Conservation (phyloP, 1,140 invertebrate species). For the Ridgeia piscesae region DNA sequence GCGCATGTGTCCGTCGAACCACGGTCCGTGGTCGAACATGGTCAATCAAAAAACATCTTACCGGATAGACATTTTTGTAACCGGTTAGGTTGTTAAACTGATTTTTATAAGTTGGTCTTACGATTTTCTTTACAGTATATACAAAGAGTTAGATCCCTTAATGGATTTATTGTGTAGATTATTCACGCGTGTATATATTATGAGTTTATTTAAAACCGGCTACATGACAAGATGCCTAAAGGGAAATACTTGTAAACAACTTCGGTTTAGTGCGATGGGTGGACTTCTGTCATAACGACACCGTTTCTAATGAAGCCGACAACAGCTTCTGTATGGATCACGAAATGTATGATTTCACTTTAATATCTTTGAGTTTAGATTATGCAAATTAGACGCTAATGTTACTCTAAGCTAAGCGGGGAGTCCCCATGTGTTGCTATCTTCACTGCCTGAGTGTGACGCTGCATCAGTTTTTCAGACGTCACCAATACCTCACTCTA, state of each 20-base stretch:
- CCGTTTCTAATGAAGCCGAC: not conserved
- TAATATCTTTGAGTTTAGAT: not conserved
- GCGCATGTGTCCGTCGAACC: too few species aligned
- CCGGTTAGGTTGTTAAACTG: not conserved
- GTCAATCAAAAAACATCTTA: not conserved
- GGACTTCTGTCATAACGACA: not conserved
- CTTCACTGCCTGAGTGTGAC: too few species aligned
- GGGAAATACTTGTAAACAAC: not conserved
- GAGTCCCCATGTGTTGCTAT: too few species aligned
- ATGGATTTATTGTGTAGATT: not conserved
- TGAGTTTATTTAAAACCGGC: not conserved
- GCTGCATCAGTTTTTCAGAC: too few species aligned
- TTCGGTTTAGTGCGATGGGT: not conserved
- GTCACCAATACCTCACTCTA: too few species aligned
- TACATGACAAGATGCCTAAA: not conserved
- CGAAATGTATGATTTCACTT: not conserved
- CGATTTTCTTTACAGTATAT: not conserved
- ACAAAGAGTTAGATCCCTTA: not conserved
- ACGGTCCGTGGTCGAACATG: not conserved
- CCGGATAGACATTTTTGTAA: not conserved
- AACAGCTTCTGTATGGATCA: not conserved
- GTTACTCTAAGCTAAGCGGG: not conserved
- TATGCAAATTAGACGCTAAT: not conserved
- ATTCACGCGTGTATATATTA: not conserved
- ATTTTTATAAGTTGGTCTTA: not conserved